Evolutionary conservation across 2,888 invertebrate genomes (phyloP).

Genomic region (Heteromyza rotundicornis): DNA sequence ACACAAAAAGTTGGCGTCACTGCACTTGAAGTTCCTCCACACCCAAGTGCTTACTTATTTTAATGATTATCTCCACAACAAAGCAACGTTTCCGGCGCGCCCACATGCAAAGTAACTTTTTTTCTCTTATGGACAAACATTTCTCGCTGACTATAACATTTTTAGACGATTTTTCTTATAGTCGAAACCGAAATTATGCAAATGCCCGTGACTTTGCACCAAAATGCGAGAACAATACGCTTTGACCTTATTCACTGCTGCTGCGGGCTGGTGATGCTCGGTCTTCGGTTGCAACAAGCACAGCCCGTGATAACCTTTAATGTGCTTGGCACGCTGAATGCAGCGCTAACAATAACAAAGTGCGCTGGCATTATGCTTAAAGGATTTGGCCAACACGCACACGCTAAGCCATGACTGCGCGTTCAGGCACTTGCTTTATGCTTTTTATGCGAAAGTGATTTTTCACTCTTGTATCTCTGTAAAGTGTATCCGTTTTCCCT

Average conservation of each 20-base stretch:
- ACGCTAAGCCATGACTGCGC: neutral
- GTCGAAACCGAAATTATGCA: too few relatives aligned
- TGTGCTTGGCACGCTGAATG: neutral
- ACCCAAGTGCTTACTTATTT: too few relatives aligned
- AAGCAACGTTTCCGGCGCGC: too few relatives aligned
- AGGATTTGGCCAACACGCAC: neutral
- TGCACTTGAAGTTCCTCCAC: too few relatives aligned
- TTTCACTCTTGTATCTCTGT: neutral
- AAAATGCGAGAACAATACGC: neutral
- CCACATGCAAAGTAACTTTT: too few relatives aligned
- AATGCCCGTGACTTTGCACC: slow-evolving; percentile 4
- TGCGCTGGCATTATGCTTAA: neutral
- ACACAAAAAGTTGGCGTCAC: too few relatives aligned
- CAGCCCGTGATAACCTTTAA: neutral
- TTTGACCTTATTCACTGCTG: neutral
- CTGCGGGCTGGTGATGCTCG: too few relatives aligned
- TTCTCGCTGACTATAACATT: too few relatives aligned
- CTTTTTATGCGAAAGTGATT: neutral
- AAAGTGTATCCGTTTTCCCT: neutral
- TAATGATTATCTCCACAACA: too few relatives aligned
- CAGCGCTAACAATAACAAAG: neutral
- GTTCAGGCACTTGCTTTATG: neutral
- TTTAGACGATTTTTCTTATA: too few relatives aligned
- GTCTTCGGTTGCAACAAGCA: too few relatives aligned
- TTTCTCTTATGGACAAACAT: too few relatives aligned